Evolutionary conservation across 2,113 vertebrate species (phyloP).

Genomic region (Sprattus sprattus): DNA sequence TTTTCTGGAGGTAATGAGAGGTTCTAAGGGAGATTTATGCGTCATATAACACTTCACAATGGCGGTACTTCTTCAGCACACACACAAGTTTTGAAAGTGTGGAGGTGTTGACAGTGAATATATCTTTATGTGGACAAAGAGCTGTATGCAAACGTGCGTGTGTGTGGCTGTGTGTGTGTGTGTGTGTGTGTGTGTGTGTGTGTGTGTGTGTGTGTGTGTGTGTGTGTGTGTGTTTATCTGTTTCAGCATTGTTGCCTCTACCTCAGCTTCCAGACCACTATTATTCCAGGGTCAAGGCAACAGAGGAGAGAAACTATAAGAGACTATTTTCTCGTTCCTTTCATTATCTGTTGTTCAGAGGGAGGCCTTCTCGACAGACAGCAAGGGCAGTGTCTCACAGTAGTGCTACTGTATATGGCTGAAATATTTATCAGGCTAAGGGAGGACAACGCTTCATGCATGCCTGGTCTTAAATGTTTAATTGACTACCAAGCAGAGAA

Average conservation of each 20-base stretch:
- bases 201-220: background rate
- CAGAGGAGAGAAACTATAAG: background rate
- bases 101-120: constrained; percentile 12
- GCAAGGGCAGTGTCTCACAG: constrained; percentile 42
- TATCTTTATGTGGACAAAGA: background rate
- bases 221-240: constrained; percentile 2
- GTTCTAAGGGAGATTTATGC: background rate
- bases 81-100: background rate
- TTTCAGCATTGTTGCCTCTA: too few species aligned
- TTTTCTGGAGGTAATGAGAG: background rate
- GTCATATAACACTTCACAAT: background rate
- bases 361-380: background rate
- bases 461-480: constrained; percentile 13
- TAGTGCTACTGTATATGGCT: constrained; percentile 30
- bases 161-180: too few species aligned
- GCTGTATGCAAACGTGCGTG: background rate
- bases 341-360: background rate
- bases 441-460: background rate
- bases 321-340: constrained; percentile 32
- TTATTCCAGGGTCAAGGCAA: background rate
- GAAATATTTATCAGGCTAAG: constrained; percentile 57
- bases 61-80: background rate
- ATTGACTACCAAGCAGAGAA: constrained; percentile 22
- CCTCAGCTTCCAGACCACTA: background rate
- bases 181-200: too few species aligned